A percentile compares a stretch with the other conserved stretches of the same genome.
phyloP scores from a whole-genome alignment of 2,888 invertebrate species.

The Gibbula magus region DNA sequence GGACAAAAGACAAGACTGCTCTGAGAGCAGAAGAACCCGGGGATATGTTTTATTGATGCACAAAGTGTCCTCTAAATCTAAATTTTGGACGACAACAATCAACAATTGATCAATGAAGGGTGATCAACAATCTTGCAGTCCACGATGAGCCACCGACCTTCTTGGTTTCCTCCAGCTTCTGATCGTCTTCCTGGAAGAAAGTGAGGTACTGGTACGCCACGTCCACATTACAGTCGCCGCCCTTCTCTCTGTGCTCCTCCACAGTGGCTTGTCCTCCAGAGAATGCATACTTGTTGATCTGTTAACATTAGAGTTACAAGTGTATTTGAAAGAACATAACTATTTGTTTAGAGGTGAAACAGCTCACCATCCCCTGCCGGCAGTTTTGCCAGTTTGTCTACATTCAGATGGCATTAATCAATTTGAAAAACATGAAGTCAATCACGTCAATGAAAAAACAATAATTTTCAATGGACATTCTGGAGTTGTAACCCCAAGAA shows the following conservation, averaged over 20 bases:
- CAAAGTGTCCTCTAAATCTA: too few species aligned
- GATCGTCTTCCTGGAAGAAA: slow-evolving; percentile 97
- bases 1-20: too few species aligned
- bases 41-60: too few species aligned
- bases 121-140: neutral
- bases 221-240: slow-evolving; percentile 97
- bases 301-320: slow-evolving; percentile 29
- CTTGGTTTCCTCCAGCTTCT: slow-evolving; percentile 84
- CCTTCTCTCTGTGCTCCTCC: slow-evolving; percentile 90
- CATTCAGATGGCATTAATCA: too few species aligned
- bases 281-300: slow-evolving; percentile 96
- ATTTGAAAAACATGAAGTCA: too few species aligned
- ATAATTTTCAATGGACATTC: too few species aligned
- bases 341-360: neutral
- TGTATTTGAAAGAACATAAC: neutral
- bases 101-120: neutral
- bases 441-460: too few species aligned
- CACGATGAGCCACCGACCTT: slow-evolving; percentile 75
- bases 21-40: too few species aligned
- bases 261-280: slow-evolving; percentile 95
- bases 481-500: too few species aligned
- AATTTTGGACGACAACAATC: too few species aligned
- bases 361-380: too few species aligned
- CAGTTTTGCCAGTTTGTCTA: too few species aligned
- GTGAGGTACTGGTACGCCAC: slow-evolving; percentile 94